A percentile compares a stretch with the other conserved stretches of the same genome.
Evolutionary conservation across 2,797 vertebrate species (phyloP).

Genomic region (Merluccius polli): DNA sequence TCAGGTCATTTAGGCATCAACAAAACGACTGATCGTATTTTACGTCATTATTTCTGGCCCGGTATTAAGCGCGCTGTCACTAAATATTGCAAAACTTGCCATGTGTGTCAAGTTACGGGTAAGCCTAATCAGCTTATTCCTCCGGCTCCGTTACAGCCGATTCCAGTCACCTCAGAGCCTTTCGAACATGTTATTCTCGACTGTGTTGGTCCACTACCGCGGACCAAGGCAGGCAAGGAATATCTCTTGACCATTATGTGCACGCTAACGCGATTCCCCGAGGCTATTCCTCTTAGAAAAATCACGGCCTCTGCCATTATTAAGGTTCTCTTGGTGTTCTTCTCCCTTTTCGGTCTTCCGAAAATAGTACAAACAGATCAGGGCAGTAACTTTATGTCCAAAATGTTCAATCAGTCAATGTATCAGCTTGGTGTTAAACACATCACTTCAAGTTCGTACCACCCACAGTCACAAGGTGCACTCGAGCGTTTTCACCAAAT

Average conservation of each 20-base stretch:
- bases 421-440: too few relatives aligned
- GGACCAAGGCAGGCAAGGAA: neutral
- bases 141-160: neutral
- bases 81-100: neutral
- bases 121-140: slow-evolving; percentile 11
- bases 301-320: neutral
- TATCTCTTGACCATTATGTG: neutral
- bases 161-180: slow-evolving; percentile 6
- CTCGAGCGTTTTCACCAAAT: too few relatives aligned
- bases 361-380: neutral
- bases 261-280: neutral
- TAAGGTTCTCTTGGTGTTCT: neutral
- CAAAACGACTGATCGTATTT: neutral
- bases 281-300: neutral
- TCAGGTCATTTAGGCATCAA: neutral
- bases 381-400: neutral
- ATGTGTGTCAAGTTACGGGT: neutral
- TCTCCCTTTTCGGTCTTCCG: neutral
- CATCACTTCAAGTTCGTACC: too few relatives aligned
- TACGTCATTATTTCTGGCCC: slow-evolving; percentile 11
- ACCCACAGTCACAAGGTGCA: too few relatives aligned
- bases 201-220: slow-evolving; percentile 13
- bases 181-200: neutral
- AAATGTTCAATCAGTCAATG: neutral
- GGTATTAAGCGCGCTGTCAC: neutral